These are phyloP conservation scores for Aurelia aurita DNA, from an alignment of 30 jellyfish, hydroid and myxozoan species.

Conservation along the genomic window DNA sequence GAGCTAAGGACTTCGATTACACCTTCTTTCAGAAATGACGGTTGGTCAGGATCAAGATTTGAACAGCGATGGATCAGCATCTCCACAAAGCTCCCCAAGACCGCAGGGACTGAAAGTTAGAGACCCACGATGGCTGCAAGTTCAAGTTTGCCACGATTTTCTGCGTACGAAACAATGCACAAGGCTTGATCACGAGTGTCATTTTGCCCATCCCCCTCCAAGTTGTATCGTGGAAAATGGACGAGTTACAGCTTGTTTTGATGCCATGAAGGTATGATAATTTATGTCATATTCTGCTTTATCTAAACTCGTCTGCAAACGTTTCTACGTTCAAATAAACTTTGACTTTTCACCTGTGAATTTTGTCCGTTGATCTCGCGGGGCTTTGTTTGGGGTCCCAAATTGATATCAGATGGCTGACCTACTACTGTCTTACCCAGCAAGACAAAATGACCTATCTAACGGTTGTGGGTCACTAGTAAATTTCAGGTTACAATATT, in stretches of 20 bases:
- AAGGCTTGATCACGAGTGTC: constrained; percentile 47
- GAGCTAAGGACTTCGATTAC: neutral
- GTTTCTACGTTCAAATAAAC: constrained; percentile 4
- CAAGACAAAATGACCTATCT: too few relatives aligned
- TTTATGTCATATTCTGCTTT: neutral
- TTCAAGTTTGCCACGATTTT: constrained; percentile 67
- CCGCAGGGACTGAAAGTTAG: constrained; percentile 60
- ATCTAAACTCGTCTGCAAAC: neutral
- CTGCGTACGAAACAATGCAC: constrained; percentile 30
- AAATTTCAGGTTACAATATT: too few relatives aligned
- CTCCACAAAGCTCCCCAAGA: constrained; percentile 66
- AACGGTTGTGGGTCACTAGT: too few relatives aligned
- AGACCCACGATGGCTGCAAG: constrained; percentile 78
- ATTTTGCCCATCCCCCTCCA: constrained; percentile 67
- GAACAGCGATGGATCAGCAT: constrained; percentile 53
- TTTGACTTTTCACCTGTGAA: constrained; percentile 29
- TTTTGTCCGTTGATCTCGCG: neutral
- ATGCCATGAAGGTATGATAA: constrained; percentile 66
- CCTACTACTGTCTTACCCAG: too few relatives aligned
- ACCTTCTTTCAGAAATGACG: constrained; percentile 41
- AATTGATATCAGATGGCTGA: too few relatives aligned
- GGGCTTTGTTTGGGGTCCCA: too few relatives aligned
- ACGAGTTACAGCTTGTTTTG: constrained; percentile 71
- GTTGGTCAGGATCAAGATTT: constrained; percentile 62
- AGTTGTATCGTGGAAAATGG: constrained; percentile 64